Conservation (phyloP, 2,113 vertebrate species). For the Serilophus lunatus region DNA sequence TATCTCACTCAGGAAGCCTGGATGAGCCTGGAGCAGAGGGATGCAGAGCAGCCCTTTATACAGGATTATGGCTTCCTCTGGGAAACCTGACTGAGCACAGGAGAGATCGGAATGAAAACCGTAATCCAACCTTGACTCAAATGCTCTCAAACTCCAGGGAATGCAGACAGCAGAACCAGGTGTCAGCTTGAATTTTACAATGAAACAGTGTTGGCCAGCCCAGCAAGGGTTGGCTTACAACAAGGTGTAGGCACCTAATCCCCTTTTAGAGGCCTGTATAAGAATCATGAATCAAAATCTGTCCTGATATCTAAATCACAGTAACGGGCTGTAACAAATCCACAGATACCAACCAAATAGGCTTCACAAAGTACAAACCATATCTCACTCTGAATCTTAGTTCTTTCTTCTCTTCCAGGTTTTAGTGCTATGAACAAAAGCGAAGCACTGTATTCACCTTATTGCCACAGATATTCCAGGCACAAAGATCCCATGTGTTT, state of each 20-base stretch:
- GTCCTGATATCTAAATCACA: neutral
- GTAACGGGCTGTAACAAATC: neutral
- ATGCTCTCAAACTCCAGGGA: neutral
- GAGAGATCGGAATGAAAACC: neutral
- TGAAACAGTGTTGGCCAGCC: neutral
- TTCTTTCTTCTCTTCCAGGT: neutral
- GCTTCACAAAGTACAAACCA: neutral
- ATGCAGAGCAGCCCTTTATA: neutral
- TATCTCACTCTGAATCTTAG: neutral
- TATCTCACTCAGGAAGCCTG: neutral
- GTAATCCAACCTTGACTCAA: neutral
- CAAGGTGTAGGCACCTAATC: neutral
- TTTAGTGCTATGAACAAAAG: neutral
- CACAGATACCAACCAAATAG: neutral
- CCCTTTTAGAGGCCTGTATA: neutral
- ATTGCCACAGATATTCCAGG: slow-evolving; percentile 40
- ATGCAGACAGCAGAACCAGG: neutral
- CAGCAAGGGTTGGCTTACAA: neutral
- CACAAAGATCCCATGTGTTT: slow-evolving; percentile 34
- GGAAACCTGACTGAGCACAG: neutral
- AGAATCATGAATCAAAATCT: neutral
- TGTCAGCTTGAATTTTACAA: neutral
- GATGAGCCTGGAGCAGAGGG: neutral
- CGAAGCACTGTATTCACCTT: slow-evolving; percentile 37
- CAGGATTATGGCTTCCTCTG: fast-evolving